phyloP scores from a whole-genome alignment of 2,888 invertebrate species.

The Agrochola circellaris region DNA sequence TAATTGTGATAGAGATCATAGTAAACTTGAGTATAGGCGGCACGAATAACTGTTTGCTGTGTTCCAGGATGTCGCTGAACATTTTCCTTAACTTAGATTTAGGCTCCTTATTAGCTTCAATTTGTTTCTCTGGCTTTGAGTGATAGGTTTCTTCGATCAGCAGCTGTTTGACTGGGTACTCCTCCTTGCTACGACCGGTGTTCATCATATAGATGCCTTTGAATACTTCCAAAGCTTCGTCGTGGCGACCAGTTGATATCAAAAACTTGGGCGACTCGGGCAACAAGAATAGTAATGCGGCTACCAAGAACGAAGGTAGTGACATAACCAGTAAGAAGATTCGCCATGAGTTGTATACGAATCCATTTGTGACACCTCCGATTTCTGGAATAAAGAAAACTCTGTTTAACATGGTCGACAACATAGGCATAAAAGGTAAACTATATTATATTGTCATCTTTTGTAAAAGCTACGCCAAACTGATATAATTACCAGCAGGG shows the following conservation, averaged over 20 bases:
- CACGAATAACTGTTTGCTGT: constrained; percentile 95
- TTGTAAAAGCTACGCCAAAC: too few relatives aligned
- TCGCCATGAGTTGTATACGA: constrained; percentile 97
- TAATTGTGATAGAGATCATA: constrained; percentile 95
- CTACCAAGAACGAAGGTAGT: constrained; percentile 96
- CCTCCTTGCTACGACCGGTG: constrained; percentile 93
- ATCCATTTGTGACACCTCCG: constrained; percentile 92
- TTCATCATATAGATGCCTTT: constrained; percentile 95
- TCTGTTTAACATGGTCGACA: neutral
- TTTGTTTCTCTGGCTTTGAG: constrained; percentile 90
- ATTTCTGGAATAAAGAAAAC: constrained; percentile 87
- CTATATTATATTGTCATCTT: neutral
- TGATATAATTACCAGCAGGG: constrained; percentile 88
- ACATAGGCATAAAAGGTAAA: neutral
- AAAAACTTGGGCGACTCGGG: constrained; percentile 98
- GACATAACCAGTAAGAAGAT: constrained; percentile 97
- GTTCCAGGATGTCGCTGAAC: constrained; percentile 94
- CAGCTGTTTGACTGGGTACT: constrained; percentile 94
- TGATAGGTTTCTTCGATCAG: constrained; percentile 91
- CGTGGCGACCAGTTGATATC: constrained; percentile 94
- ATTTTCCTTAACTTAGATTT: constrained; percentile 93
- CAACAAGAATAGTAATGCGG: constrained; percentile 94
- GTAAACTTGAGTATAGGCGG: constrained; percentile 96
- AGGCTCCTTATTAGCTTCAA: constrained; percentile 90
- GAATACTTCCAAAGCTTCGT: constrained; percentile 95